A percentile compares a stretch with the other conserved stretches of the same genome.
These are phyloP conservation scores for Allobates femoralis DNA, from an alignment of 2,797 vertebrate species.

Conservation along the genomic window DNA sequence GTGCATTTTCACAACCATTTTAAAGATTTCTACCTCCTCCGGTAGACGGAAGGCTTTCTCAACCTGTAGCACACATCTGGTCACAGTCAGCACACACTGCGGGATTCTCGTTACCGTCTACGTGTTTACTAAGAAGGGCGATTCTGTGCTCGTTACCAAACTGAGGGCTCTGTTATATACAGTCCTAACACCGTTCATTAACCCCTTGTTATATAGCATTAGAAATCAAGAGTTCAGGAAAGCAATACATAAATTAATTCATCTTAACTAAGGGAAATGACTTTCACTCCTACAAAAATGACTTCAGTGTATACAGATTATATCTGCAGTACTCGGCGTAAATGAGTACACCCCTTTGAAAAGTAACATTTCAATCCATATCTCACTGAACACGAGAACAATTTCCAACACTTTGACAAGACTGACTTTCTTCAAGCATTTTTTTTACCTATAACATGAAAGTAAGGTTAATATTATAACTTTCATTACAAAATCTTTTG, in stretches of 20 bases:
- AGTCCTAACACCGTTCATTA: slow-evolving; percentile 50
- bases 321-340: no score
- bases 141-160: slow-evolving; percentile 31
- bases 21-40: slow-evolving; percentile 2
- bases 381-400: no score
- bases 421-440: no score
- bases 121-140: slow-evolving; percentile 31
- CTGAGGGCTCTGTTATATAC: slow-evolving; percentile 49
- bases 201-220: slow-evolving; percentile 51
- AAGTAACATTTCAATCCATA: no score
- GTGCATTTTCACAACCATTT: slow-evolving; percentile 36
- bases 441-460: no score
- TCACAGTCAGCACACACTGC: slow-evolving; percentile 50
- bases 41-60: slow-evolving; percentile 50
- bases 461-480: no score
- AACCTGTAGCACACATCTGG: slow-evolving; percentile 50
- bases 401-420: no score
- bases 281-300: not conserved
- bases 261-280: not conserved
- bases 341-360: no score
- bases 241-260: slow-evolving; percentile 9
- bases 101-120: slow-evolving; percentile 47
- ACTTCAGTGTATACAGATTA: not conserved
- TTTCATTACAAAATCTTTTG: no score
- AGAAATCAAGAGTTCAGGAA: slow-evolving; percentile 52